Conservation (phyloP, 2,888 invertebrate genomes). For the Amiota mariae region DNA sequence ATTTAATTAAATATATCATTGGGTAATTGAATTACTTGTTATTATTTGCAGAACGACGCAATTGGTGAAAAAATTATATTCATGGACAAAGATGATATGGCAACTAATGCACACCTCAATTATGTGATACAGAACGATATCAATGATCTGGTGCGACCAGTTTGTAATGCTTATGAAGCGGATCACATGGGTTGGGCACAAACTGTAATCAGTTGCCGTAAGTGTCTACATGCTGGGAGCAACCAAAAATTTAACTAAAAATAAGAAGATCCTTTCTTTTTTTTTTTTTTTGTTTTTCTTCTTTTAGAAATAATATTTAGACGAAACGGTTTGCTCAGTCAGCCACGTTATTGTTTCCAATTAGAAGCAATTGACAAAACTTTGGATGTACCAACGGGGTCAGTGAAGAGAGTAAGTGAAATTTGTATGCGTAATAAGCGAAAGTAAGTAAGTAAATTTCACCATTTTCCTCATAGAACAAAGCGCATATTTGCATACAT, state of each 20-base stretch:
- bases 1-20: constrained; percentile 50
- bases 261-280: constrained; percentile 1
- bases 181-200: constrained; percentile 69
- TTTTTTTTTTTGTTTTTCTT: neutral
- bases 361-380: constrained; percentile 76
- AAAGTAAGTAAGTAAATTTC: neutral
- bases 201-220: constrained; percentile 72
- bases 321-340: constrained; percentile 66
- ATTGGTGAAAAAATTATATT: constrained; percentile 71
- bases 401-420: constrained; percentile 17
- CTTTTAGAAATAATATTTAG: constrained; percentile 67
- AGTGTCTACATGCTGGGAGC: constrained; percentile 53
- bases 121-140: constrained; percentile 69
- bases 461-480: constrained; percentile 46
- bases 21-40: neutral
- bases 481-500: constrained; percentile 73
- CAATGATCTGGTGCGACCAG: constrained; percentile 61
- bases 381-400: constrained; percentile 45
- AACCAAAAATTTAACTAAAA: neutral
- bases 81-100: constrained; percentile 70
- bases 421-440: neutral
- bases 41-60: constrained; percentile 57
- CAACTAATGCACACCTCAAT: constrained; percentile 64
- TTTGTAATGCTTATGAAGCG: constrained; percentile 69
- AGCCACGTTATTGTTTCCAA: constrained; percentile 74